A percentile compares a stretch with the other conserved stretches of the same genome.
Conservation (phyloP, 2,797 vertebrate species). For the Sparidentex hasta region DNA sequence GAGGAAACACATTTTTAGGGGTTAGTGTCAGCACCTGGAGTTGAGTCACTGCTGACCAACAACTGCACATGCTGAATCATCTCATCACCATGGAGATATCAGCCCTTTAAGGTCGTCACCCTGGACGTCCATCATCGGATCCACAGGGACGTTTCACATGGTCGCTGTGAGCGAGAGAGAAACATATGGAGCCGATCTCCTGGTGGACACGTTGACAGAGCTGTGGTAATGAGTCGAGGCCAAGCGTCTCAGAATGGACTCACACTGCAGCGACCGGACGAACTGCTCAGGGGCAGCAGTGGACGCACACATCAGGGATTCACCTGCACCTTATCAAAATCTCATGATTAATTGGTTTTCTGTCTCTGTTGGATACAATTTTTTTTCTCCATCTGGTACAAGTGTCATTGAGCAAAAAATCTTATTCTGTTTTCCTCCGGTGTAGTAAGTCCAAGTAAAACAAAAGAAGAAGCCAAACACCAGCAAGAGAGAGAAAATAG, state of each 20-base stretch:
- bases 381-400: too few relatives aligned
- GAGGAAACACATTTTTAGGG: conserved; percentile 32
- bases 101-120: conserved; percentile 6
- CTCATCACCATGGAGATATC: conserved; percentile 9
- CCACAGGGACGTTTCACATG: conserved; percentile 1
- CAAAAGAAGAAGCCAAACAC: too few relatives aligned
- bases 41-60: conserved; percentile 27
- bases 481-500: too few relatives aligned
- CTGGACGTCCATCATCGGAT: conserved; percentile 5
- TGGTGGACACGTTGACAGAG: background rate
- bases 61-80: conserved; percentile 23
- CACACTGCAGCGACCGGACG: too few relatives aligned
- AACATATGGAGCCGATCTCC: conserved; percentile 13
- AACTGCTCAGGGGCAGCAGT: too few relatives aligned
- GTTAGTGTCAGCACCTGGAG: conserved; percentile 34
- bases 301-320: too few relatives aligned
- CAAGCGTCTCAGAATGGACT: background rate
- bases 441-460: too few relatives aligned
- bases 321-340: too few relatives aligned
- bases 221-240: background rate
- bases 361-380: too few relatives aligned
- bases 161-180: background rate
- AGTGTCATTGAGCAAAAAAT: too few relatives aligned
- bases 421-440: too few relatives aligned
- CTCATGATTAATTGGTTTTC: too few relatives aligned